phyloP scores from a whole-genome alignment of 2,888 invertebrate species.

The Nebria brevicollis region DNA sequence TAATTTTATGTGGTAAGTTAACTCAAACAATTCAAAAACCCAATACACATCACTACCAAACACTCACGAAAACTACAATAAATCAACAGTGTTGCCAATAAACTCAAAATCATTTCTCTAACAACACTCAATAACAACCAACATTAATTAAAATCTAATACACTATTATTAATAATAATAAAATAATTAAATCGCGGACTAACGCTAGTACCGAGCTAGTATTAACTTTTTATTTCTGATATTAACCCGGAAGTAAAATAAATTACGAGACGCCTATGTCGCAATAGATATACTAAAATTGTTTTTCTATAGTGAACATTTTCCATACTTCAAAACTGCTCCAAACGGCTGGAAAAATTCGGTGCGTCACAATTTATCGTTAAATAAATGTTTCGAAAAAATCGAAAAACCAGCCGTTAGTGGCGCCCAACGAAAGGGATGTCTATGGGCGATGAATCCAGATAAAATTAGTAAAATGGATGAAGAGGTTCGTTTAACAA shows the following conservation, averaged over 20 bases:
- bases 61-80: too few relatives aligned
- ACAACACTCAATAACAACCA: too few relatives aligned
- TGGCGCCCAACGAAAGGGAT: slow-evolving; percentile 86
- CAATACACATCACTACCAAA: not conserved
- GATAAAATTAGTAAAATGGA: slow-evolving; percentile 75
- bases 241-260: too few relatives aligned
- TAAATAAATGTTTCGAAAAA: slow-evolving; percentile 99
- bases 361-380: slow-evolving; percentile 94
- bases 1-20: slow-evolving; percentile 94
- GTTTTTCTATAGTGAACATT: slow-evolving; percentile 83
- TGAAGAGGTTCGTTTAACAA: slow-evolving; percentile 32
- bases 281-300: slow-evolving; percentile 10
- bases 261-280: too few relatives aligned
- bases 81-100: too few relatives aligned
- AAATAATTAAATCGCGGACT: too few relatives aligned
- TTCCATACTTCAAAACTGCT: slow-evolving; percentile 98
- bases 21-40: not conserved
- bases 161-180: too few relatives aligned
- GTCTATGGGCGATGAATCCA: slow-evolving; percentile 97
- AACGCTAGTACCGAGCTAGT: too few relatives aligned
- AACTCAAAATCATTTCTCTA: too few relatives aligned
- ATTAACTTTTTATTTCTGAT: too few relatives aligned
- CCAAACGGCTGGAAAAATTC: slow-evolving; percentile 99
- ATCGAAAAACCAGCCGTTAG: slow-evolving; percentile 94
- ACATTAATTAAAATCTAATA: too few relatives aligned